Base-by-base conservation (phyloP, 30 jellyfish, hydroid and myxozoan species). In the Pseudorhiza aurosa region DNA sequence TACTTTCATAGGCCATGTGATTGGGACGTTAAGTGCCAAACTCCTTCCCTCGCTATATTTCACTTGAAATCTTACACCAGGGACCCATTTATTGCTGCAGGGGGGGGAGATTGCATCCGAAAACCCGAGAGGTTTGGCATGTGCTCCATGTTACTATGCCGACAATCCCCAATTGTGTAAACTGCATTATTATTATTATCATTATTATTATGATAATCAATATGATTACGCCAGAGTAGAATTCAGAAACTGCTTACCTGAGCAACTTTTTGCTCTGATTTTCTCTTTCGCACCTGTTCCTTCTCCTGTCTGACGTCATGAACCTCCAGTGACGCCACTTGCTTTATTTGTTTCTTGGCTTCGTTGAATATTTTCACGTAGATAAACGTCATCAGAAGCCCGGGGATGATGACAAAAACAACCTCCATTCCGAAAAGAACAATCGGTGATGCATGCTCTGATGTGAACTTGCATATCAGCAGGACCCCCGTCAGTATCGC, bases 341-440 rank as follows among this genome's bases (percentile, higher is more conserved):
- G 77, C 72, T 27, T 53, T 21, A 85, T 85, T 32, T 85, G 95
- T 36, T 83, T 63, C 53, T 50, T 45, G 12, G 95, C 95, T 45
- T 72, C 95, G 46, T 25, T 60, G 65, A 85, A 85, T 28, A 85
- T 85, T 17, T 17, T 59, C 70, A 35, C 56, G 30, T 85, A 85
- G 8, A 72, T 85, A 26, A 58, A 3, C 0, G 88, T 65, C 85
- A 85, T 58, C 19, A 73, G 24, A 36, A 46, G 17, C 1, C 88
- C 87, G 0, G 95, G 95, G 0, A 85, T 71, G 68, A 85, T 74
- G 21, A 85, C 95, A 29, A 85, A 85, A 22, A 49, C 85, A 19
- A 72, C 29, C 47, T 71, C 87, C 39, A 72, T 26, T 14, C 68
- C 88, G 9, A 85, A 57, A 31, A 72, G 51, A 18, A 59, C 63